Evolutionary conservation across 2,888 invertebrate genomes (phyloP).

Genomic region (Sympetrum striolatum): DNA sequence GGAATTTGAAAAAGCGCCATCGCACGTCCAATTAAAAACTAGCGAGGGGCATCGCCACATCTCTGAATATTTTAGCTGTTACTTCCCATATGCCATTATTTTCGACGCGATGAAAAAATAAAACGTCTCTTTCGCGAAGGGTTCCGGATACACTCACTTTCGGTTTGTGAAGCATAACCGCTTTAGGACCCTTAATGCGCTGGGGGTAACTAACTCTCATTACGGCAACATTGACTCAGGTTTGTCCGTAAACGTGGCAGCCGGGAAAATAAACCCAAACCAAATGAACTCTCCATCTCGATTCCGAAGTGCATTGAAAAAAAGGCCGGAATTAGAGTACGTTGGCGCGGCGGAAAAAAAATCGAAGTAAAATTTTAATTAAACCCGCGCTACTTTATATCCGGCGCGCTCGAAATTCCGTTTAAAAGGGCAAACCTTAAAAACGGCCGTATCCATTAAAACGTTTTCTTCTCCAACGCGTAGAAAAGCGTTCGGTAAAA

Average conservation of each 20-base stretch:
- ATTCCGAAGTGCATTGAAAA: background rate
- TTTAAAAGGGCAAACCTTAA: constrained; percentile 1
- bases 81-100: no score
- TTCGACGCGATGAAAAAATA: no score
- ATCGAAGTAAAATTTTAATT: constrained; percentile 24
- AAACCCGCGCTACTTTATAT: constrained; percentile 2
- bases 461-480: constrained; percentile 14
- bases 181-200: no score
- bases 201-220: background rate
- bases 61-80: no score
- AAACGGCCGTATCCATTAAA: constrained; percentile 20
- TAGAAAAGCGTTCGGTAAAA: background rate
- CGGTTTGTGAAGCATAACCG: no score
- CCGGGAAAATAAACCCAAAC: background rate
- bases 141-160: no score
- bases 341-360: background rate
- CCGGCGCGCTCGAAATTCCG: constrained; percentile 13
- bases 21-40: no score
- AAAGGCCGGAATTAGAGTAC: background rate
- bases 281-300: background rate
- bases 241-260: background rate
- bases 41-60: no score
- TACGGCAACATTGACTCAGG: background rate
- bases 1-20: no score
- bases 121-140: no score